A percentile compares a stretch with the other conserved stretches of the same genome.
These are phyloP conservation scores for Anoplius nigerrimus DNA, from an alignment of 2,888 invertebrate genomes.

Conservation along the genomic window DNA sequence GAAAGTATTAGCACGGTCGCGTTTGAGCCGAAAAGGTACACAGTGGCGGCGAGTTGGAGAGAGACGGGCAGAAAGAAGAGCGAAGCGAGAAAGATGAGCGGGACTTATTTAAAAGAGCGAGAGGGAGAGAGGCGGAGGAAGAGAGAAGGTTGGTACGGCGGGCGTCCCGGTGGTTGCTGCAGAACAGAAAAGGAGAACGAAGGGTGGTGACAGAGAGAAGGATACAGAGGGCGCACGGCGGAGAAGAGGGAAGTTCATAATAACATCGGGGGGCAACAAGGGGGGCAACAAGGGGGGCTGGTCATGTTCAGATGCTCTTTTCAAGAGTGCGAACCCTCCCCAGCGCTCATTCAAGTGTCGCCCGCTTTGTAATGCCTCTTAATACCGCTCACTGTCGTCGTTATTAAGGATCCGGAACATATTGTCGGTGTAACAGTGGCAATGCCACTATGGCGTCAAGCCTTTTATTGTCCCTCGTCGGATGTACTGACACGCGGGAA, in stretches of 20 bases:
- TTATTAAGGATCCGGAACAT: conserved; percentile 70
- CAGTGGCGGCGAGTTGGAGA: conserved; percentile 2
- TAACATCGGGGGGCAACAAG: conserved; percentile 62
- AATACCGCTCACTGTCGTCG: conserved; percentile 68
- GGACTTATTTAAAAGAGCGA: conserved; percentile 6
- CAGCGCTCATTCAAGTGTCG: conserved; percentile 72
- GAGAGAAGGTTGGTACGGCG: conserved; percentile 23
- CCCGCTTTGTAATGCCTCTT: conserved; percentile 70
- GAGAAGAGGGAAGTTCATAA: conserved; percentile 62
- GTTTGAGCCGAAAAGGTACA: not conserved
- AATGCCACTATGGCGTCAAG: conserved; percentile 60
- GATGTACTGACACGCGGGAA: not conserved
- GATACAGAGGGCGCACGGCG: conserved; percentile 57
- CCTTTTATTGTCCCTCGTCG: conserved; percentile 45
- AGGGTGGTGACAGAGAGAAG: conserved; percentile 36
- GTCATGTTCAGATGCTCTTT: conserved; percentile 68
- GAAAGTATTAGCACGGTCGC: not conserved
- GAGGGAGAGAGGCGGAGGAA: conserved; percentile 21
- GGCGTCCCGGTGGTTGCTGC: not conserved
- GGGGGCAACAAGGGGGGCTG: conserved; percentile 49
- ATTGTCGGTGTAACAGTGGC: conserved; percentile 64
- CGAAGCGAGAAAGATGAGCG: conserved; percentile 19
- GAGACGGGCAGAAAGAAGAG: conserved; percentile 8
- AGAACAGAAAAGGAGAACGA: conserved; percentile 49
- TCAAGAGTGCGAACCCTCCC: conserved; percentile 64